A percentile compares a stretch with the other conserved stretches of the same genome.
These are phyloP conservation scores for Meteorus colon DNA, from an alignment of 2,888 invertebrate genomes.

Conservation along the genomic window DNA sequence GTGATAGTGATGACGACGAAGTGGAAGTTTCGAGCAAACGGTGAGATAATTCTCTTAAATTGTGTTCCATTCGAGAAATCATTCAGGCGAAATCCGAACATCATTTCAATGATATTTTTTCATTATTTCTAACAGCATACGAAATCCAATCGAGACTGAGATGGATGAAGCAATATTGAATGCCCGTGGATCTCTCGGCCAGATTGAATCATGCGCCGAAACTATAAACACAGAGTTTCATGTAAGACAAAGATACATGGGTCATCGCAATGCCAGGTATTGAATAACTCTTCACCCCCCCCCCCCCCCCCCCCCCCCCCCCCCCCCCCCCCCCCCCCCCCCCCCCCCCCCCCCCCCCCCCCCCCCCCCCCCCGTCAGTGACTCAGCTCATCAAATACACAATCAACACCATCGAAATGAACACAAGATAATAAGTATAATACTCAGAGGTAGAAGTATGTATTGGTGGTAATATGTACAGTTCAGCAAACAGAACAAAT, in stretches of 20 bases:
- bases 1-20: conserved; percentile 71
- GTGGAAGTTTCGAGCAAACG: conserved; percentile 48
- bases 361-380: not conserved
- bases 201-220: conserved; percentile 60
- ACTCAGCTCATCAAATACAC: conserved; percentile 12
- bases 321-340: not conserved
- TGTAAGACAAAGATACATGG: conserved; percentile 82
- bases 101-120: not conserved
- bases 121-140: conserved; percentile 59
- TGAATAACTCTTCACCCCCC: conserved; percentile 23
- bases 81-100: not conserved
- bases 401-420: conserved; percentile 40
- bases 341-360: too few relatives aligned
- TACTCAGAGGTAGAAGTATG: conserved; percentile 46
- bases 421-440: conserved; percentile 57
- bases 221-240: conserved; percentile 71
- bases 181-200: conserved; percentile 58
- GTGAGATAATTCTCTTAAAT: conserved; percentile 7
- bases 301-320: not conserved
- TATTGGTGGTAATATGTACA: conserved; percentile 22
- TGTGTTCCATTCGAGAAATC: conserved; percentile 14
- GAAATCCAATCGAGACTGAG: conserved; percentile 65
- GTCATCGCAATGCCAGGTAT: conserved; percentile 86
- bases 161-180: conserved; percentile 69
- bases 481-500: not conserved